Evolutionary conservation across 2,113 vertebrate genomes (phyloP), one percentile per base, ranked within the genome.

Genomic region (Dicrurus megarhynchus): DNA sequence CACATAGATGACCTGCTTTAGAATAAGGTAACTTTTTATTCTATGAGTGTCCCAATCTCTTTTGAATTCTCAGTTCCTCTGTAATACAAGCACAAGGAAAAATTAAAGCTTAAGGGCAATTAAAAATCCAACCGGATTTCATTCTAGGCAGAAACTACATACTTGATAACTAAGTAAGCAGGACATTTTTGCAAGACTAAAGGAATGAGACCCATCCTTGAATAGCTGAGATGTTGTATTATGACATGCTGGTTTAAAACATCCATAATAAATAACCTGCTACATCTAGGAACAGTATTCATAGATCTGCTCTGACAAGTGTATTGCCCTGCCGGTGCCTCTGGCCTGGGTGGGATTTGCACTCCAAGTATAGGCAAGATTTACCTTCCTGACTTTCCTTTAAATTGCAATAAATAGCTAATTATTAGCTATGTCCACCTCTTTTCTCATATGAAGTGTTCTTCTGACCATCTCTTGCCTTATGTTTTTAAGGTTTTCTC

Each of bases 211-310:
- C 28, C 70, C 46, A 76, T 61, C 61, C n/a, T 82, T 41, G n/a
- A 69, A 46, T 52, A 89, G 52, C n/a, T 57, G 59, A 95, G 63
- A 83, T 91, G 50, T 96, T 96, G 35, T 19, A 74, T 86, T 90
- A 74, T 47, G 91, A 91, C 94, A 94, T 9, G 11, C 49, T 70
- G 42, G 63, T 88, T 93, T 50, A 85, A 91, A 96, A 83, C 63
- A 91, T 80, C 33, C n/a, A 90, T 94, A 91, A 95, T 93, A 84
- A 93, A 95, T 95, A 87, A 85, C 35, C 28, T 59, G 50, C 84
- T 91, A 30, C 50, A 73, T 87, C 67, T 77, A 90, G 77, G 67
- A 93, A 90, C 32, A 88, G 67, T 79, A 77, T 83, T 77, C 90
- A 80, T 41, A 88, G 78, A 93, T 94, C 63, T 90, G 42, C 21